Percentiles rank a stretch among this genome's conserved stretches.
Evolutionary conservation across 1,140 invertebrate genomes (phyloP).

Genomic region (Sweltsa coloradensis): DNA sequence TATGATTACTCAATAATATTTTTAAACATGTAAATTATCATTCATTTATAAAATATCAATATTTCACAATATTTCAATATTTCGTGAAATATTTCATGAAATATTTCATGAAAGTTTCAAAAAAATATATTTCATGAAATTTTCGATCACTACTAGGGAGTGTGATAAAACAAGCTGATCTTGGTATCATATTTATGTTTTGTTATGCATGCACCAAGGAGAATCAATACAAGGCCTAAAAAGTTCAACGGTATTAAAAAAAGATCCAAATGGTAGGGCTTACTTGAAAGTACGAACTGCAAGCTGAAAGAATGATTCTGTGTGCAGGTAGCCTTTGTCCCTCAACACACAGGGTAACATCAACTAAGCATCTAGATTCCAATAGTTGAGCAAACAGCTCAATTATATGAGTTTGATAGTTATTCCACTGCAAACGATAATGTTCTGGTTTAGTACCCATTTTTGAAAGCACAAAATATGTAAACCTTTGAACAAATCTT

Average conservation of each 20-base stretch:
- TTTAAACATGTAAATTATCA: too few relatives aligned
- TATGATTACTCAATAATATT: too few relatives aligned
- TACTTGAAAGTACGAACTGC: conserved; percentile 42
- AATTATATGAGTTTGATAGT: conserved; percentile 38
- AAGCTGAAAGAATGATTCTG: conserved; percentile 42
- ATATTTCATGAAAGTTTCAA: too few relatives aligned
- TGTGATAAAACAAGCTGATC: not conserved
- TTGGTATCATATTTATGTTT: not conserved
- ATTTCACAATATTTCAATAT: too few relatives aligned
- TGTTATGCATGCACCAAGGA: not conserved
- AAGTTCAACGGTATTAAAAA: not conserved
- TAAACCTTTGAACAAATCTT: too few relatives aligned
- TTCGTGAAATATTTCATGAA: too few relatives aligned
- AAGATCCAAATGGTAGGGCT: conserved; percentile 1
- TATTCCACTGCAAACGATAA: conserved; percentile 43
- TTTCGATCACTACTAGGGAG: too few relatives aligned
- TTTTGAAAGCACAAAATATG: too few relatives aligned
- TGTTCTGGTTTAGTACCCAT: conserved; percentile 15
- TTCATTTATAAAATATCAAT: too few relatives aligned
- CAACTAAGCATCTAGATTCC: conserved; percentile 36
- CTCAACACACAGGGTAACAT: conserved; percentile 36
- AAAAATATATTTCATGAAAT: too few relatives aligned
- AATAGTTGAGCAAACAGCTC: conserved; percentile 32
- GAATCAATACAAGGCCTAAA: not conserved
- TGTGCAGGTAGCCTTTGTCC: conserved; percentile 39